Conservation (phyloP, 2,113 vertebrate genomes). For the Crotalus horridus region DNA sequence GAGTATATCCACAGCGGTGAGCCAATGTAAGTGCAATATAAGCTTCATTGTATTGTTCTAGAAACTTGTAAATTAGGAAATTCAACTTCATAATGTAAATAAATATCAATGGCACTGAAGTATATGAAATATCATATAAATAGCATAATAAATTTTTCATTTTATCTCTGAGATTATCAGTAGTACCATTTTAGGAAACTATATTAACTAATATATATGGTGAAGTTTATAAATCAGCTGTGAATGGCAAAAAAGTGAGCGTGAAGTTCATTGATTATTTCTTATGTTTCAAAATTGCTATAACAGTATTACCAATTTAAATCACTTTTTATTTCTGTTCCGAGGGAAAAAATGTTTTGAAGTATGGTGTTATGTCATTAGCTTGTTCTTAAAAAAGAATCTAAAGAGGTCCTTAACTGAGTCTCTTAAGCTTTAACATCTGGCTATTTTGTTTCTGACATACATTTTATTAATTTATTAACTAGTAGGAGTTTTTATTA, state of each 20-base stretch:
- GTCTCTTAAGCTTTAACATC: neutral
- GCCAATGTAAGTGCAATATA: conserved; percentile 83
- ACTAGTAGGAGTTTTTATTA: neutral
- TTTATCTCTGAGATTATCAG: neutral
- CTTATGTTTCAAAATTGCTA: neutral
- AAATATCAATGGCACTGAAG: neutral
- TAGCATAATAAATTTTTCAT: neutral
- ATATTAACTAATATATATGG: neutral
- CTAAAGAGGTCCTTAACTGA: neutral
- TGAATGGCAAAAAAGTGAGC: neutral
- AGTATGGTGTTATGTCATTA: neutral
- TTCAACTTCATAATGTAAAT: neutral
- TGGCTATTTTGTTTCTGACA: neutral
- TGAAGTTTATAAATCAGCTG: neutral
- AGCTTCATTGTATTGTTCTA: rapidly evolving
- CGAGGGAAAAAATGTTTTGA: neutral
- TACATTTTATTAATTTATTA: neutral
- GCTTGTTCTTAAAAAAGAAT: neutral
- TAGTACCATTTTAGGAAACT: neutral
- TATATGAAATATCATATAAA: neutral
- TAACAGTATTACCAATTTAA: neutral
- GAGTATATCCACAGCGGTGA: conserved; percentile 94
- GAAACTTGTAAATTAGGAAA: neutral
- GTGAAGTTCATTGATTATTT: neutral
- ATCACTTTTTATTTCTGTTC: neutral